Conservation (phyloP, 2,888 invertebrate genomes). For the Calliphora vomitoria region DNA sequence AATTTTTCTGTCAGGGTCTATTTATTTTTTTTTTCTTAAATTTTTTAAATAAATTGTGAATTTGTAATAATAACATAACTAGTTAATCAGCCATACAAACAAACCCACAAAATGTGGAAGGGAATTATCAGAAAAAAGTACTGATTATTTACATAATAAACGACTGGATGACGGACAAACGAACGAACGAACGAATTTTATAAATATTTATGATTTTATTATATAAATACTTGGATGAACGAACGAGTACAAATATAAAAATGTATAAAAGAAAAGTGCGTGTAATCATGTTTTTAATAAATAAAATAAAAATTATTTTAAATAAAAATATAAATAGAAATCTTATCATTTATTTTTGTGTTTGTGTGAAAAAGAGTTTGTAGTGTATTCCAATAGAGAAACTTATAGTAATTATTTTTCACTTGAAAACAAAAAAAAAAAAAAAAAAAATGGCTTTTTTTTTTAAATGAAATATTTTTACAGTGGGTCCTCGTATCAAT, state of each 20-base stretch:
- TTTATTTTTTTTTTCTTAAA: slow-evolving; percentile 10
- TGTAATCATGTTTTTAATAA: slow-evolving; percentile 28
- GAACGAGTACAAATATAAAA: neutral
- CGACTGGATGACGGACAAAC: neutral
- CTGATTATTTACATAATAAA: slow-evolving; percentile 9
- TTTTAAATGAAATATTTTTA: neutral
- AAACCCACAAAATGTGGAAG: slow-evolving; percentile 6
- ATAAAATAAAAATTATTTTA: neutral
- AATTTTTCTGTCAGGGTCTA: slow-evolving; percentile 28
- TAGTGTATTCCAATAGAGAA: neutral
- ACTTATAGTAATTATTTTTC: neutral
- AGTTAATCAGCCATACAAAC: neutral
- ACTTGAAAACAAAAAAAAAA: neutral
- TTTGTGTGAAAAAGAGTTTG: slow-evolving; percentile 13
- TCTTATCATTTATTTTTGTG: slow-evolving; percentile 24
- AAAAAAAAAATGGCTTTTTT: neutral
- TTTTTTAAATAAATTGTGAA: neutral
- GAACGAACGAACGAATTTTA: neutral
- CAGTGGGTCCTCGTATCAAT: neutral
- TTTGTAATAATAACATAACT: neutral
- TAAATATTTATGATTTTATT: neutral
- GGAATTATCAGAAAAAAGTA: slow-evolving; percentile 1
- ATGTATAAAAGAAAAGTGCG: slow-evolving; percentile 20
- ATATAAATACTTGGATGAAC: neutral
- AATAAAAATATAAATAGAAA: slow-evolving; percentile 20